Conservation (phyloP, 2,797 vertebrate genomes). For the Sylvilagus floridanus region DNA sequence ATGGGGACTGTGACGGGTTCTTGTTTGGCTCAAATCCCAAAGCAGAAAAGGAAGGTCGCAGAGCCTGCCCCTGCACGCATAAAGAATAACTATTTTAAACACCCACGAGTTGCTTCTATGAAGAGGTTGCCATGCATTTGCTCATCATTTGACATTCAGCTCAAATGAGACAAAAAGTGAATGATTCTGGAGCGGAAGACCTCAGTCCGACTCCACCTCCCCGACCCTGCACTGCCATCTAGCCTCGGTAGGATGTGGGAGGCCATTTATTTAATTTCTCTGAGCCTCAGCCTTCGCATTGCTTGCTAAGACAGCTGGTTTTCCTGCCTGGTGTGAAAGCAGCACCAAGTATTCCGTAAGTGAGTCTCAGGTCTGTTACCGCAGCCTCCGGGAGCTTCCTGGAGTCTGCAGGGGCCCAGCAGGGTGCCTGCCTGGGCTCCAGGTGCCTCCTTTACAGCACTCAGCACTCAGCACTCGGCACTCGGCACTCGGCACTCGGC, state of each 20-base stretch:
- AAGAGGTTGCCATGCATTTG: not conserved
- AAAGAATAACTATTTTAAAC: not conserved
- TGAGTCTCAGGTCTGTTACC: not conserved
- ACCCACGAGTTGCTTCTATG: not conserved
- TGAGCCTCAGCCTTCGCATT: not conserved
- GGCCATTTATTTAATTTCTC: not conserved
- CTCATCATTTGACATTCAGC: not conserved
- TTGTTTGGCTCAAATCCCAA: slow-evolving; percentile 3
- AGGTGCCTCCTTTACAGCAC: not conserved
- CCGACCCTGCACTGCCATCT: not conserved
- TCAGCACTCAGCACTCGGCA: too few relatives aligned
- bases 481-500: too few relatives aligned
- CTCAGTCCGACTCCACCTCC: not conserved
- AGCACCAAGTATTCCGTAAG: not conserved
- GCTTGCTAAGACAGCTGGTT: not conserved
- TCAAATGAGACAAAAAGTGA: not conserved
- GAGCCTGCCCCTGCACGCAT: not conserved
- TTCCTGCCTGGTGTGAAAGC: not conserved
- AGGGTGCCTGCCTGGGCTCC: too few relatives aligned
- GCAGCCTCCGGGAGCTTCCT: not conserved
- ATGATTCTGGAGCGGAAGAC: not conserved
- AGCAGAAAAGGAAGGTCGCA: not conserved
- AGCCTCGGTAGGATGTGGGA: too few relatives aligned
- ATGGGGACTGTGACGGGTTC: not conserved
- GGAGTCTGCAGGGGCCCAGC: not conserved